Evolutionary conservation across 2,888 invertebrate species (phyloP).

Genomic region (Lingula anatina): DNA sequence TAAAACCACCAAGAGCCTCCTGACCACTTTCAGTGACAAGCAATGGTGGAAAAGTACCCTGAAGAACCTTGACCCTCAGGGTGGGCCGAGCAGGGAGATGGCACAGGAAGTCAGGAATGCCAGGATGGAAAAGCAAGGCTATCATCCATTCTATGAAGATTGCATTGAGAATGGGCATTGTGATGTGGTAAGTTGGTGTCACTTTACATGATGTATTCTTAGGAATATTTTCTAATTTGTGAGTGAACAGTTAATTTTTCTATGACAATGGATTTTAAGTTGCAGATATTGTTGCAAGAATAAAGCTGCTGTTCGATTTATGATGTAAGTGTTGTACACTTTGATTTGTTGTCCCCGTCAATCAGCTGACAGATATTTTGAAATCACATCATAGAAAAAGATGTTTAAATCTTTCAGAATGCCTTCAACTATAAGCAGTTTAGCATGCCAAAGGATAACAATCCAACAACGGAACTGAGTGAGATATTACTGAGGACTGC

Average conservation of each 20-base stretch:
- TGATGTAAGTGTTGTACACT: too few species aligned
- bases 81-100: conserved; percentile 1
- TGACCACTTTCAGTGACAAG: conserved; percentile 34
- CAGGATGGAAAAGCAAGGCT: conserved; percentile 36
- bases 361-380: too few species aligned
- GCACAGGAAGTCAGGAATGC: conserved; percentile 24
- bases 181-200: conserved; percentile 30
- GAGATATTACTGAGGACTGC: conserved; percentile 39
- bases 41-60: conserved; percentile 47
- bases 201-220: too few species aligned
- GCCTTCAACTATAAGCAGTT: too few species aligned
- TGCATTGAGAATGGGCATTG: conserved; percentile 28
- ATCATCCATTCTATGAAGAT: conserved; percentile 48
- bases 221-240: neutral
- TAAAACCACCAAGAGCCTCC: conserved; percentile 36
- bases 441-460: too few species aligned
- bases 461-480: conserved; percentile 18
- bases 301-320: too few species aligned
- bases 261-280: too few species aligned
- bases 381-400: too few species aligned
- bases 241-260: neutral
- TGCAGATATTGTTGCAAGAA: too few species aligned
- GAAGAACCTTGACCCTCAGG: conserved; percentile 18
- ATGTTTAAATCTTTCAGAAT: too few species aligned
- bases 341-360: too few species aligned